Evolutionary conservation across 2,888 invertebrate genomes (phyloP), one percentile per base, ranked within the genome.

Genomic region (Philaethria dido): DNA sequence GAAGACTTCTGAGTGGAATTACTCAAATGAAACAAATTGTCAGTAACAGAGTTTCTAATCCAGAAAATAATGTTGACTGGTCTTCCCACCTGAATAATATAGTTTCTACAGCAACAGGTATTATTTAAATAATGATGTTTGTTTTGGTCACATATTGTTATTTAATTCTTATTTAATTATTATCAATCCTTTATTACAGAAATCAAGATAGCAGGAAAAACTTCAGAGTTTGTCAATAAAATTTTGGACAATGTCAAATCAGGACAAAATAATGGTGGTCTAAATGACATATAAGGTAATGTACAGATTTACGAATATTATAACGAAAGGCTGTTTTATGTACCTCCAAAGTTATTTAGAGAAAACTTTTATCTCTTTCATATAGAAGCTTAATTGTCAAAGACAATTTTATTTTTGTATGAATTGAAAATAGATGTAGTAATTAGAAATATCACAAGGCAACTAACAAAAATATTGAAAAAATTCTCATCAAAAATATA

Each of bases 161-260:
- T 39, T 59, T 13, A 47, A 54, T 45, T 42, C 45, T 61, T 9
- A 42, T n/a, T 22, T 33, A 61, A 48, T 50, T 57, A 47, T 63
- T 69, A 59, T 72, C 0, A 72, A 66, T 81, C 44, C 68, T 73
- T 75, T 75, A 64, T 93, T 94, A 64, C 94, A 97, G 98, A 96
- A 89, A 89, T 96, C 62, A 96, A 95, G 93, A 97, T 99, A 82
- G 99, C 98, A 61, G 98, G 98, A 62, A 95, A 96, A 78, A 96
- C 98, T 57, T 98, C 98, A 13, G 98, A 98, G 78, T 99, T 97
- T 87, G 99, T 99, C 47, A 99, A 99, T 87, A 95, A 95, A 89
- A 95, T 99, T 68, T 92, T 99, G 87, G 97, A 98, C 69, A 97
- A 96, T 84, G 95, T 98, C 64, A 96, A 95, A 87, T 90, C 94